Evolutionary conservation across 2,888 invertebrate species (phyloP).

Genomic region (Caenorhabditis sulstoni): DNA sequence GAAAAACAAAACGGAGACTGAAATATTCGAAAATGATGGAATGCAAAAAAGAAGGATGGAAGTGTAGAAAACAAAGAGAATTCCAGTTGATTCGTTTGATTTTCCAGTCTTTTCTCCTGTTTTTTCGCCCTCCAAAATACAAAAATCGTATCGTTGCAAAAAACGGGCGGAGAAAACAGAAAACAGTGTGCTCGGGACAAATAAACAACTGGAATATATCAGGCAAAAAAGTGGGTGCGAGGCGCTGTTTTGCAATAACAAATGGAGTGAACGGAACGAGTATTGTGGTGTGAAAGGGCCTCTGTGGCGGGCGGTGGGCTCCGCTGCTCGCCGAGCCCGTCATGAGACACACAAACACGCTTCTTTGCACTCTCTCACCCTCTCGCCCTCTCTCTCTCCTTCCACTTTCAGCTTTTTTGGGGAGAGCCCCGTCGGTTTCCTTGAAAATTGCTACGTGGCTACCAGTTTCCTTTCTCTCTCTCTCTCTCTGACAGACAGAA

Average conservation of each 20-base stretch:
- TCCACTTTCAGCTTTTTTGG: not conserved
- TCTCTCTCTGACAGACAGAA: no score
- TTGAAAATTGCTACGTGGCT: constrained; percentile 18
- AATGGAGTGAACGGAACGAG: constrained; percentile 15
- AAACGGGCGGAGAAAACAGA: not conserved
- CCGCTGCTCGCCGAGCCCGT: constrained; percentile 5
- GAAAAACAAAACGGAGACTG: no score
- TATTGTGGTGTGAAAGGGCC: constrained; percentile 19
- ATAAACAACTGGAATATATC: constrained; percentile 11
- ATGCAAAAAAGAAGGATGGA: no score
- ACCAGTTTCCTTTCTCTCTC: constrained; percentile 25
- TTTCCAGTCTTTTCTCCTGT: no score
- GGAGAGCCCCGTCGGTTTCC: constrained; percentile 8
- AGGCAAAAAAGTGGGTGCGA: not conserved
- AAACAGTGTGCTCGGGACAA: not conserved
- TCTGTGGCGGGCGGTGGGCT: not conserved
- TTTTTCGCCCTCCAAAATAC: not conserved
- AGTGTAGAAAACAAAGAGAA: no score
- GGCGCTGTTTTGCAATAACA: constrained; percentile 7
- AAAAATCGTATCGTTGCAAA: constrained; percentile 2
- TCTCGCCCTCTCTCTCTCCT: not conserved
- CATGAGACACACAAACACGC: constrained; percentile 18
- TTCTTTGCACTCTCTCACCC: not conserved
- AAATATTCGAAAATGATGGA: no score
- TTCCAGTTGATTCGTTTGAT: no score